phyloP scores from a whole-genome alignment of 2,113 vertebrate species.

The Astur gentilis region DNA sequence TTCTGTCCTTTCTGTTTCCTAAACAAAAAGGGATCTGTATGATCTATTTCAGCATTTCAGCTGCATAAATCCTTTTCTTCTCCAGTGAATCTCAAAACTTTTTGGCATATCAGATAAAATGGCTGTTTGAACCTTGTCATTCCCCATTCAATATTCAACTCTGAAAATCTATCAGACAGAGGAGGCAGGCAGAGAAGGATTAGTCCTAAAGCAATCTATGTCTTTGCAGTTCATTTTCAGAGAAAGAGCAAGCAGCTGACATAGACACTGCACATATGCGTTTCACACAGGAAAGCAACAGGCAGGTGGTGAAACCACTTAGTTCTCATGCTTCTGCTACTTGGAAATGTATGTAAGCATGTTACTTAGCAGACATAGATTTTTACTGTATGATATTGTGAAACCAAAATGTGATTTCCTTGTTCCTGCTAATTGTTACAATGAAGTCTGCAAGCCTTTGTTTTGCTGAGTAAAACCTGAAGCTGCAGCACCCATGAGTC shows the following conservation, averaged over 20 bases:
- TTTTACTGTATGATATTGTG: background rate
- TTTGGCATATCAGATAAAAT: background rate
- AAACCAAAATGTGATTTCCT: background rate
- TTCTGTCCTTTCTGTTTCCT: background rate
- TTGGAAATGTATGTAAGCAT: background rate
- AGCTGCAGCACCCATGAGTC: background rate
- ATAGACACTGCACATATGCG: no score
- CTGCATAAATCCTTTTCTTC: background rate
- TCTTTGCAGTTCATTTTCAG: background rate
- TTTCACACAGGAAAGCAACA: background rate
- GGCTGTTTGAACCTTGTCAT: background rate
- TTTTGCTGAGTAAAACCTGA: background rate
- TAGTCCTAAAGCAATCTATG: background rate
- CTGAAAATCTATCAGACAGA: background rate
- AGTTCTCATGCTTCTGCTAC: background rate
- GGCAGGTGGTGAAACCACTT: background rate
- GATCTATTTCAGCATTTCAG: background rate
- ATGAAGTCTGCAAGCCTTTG: background rate
- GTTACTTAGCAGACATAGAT: background rate
- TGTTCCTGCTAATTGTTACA: background rate
- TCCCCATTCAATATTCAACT: background rate
- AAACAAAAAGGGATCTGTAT: background rate
- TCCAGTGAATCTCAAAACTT: background rate
- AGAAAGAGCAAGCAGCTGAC: background rate
- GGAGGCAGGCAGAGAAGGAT: background rate